These are phyloP conservation scores for Temnothorax nylanderi DNA, from an alignment of 1,140 invertebrate species.

Conservation along the genomic window DNA sequence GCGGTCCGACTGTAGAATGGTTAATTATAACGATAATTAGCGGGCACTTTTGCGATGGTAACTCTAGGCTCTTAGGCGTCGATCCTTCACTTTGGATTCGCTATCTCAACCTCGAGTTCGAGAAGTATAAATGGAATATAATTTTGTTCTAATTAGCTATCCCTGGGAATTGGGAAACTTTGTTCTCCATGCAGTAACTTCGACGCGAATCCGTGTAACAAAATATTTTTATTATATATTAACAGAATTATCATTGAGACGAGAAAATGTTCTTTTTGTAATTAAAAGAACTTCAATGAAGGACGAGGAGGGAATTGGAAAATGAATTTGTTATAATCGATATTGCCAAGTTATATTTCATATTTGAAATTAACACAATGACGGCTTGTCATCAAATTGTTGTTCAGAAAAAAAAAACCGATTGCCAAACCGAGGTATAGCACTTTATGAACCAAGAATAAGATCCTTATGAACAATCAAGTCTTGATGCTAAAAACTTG, in stretches of 20 bases:
- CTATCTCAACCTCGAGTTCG: constrained; percentile 50
- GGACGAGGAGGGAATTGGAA: not conserved
- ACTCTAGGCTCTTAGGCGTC: constrained; percentile 32
- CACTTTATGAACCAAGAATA: not conserved
- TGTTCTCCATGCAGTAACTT: constrained; percentile 2
- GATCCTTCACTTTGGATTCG: constrained; percentile 41
- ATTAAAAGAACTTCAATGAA: not conserved
- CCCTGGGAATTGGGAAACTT: constrained; percentile 42
- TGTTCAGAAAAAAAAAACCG: not conserved
- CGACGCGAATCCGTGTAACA: constrained; percentile 7
- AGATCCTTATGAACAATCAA: not conserved
- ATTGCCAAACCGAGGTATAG: not conserved
- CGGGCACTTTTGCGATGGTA: constrained; percentile 47
- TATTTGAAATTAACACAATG: not conserved
- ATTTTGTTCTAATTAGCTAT: constrained; percentile 49
- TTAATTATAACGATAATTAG: constrained; percentile 72
- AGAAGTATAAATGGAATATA: constrained; percentile 61
- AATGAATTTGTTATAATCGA: not conserved
- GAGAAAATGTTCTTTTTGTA: not conserved
- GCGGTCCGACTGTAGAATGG: constrained; percentile 57
- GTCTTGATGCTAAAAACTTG: not conserved
- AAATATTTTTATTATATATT: constrained; percentile 38
- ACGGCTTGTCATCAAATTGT: not conserved
- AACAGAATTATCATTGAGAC: not conserved
- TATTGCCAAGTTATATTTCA: not conserved